Evolutionary conservation across 2,113 vertebrate species (phyloP), one percentile per base, ranked within the genome.

Genomic region (Xyrauchen texanus): DNA sequence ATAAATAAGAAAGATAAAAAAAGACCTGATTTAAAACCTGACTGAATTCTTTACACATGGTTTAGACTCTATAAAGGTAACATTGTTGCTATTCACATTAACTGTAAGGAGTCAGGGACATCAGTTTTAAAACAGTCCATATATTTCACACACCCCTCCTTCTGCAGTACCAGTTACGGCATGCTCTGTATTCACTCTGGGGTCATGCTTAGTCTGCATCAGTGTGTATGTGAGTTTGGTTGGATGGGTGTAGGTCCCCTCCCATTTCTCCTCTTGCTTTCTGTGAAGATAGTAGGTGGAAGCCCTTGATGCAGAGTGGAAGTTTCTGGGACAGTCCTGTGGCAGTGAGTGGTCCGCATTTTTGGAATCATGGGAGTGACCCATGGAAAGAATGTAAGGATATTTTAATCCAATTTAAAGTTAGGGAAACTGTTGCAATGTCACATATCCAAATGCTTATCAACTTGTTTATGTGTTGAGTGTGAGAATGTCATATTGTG

Each of bases 301-400:
- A 47, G 67, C 44, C 58, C 21, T 8, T 58, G 51, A 52, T 34
- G 8, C 21, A 51, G n/a, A 55, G 44, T 21, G 34, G 6, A 21
- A 15, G 45, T 12, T 34, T 34, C 21, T 34, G 64, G 60, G 71
- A 16, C 42, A 21, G 34, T 64, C 65, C 46, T 12, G 44, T 12
- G 13, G 51, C 70, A 68, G 11, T 55, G n/a, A 71, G 45, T 58
- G 45, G 13, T 76, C 52, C 9, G 46, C 61, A 11, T 10, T 13
- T 62, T 67, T 58, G 82, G 84, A 82, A 81, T 76, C 87, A 94
- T 95, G 92, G 93, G 93, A 88, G 93, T 94, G 0, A 83, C 91
- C 58, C 93, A 94, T 67, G 91, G 94, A 76, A 95, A 94, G 82
- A 95, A 95, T 92, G 94, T 94, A 93, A 82, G 68, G 5, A 67